A percentile compares a stretch with the other conserved stretches of the same genome.
phyloP scores from a whole-genome alignment of 2,113 vertebrate genomes.

The Oostethus manadensis region DNA sequence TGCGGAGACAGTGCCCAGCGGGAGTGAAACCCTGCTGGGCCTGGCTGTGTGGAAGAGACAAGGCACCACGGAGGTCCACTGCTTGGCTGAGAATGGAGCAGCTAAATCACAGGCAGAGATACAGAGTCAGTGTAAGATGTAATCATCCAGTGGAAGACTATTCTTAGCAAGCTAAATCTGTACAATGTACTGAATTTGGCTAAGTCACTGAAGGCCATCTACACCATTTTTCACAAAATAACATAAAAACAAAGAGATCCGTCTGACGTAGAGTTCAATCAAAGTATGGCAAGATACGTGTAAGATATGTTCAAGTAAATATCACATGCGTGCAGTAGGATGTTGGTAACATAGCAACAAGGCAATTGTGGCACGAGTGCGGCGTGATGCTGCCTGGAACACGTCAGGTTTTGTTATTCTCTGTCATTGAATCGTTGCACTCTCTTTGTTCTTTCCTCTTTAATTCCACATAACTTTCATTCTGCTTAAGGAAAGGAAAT shows the following conservation, averaged over 20 bases:
- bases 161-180: conserved; percentile 19
- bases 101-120: conserved; percentile 71
- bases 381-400: conserved; percentile 10
- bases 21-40: conserved; percentile 53
- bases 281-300: too few species aligned
- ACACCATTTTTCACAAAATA: conserved; percentile 74
- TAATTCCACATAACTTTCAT: conserved; percentile 33
- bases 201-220: conserved; percentile 42
- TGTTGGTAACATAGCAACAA: conserved; percentile 16
- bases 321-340: conserved; percentile 14
- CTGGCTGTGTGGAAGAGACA: conserved; percentile 61
- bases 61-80: conserved; percentile 57
- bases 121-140: conserved; percentile 59
- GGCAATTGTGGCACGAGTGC: conserved; percentile 1
- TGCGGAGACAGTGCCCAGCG: conserved; percentile 62
- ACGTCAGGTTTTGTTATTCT: conserved; percentile 19
- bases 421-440: conserved; percentile 13
- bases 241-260: conserved; percentile 68
- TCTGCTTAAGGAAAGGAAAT: conserved; percentile 58
- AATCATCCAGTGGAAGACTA: conserved; percentile 42
- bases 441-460: background rate
- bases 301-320: conserved; percentile 13
- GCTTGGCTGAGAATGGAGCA: conserved; percentile 55
- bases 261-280: background rate
- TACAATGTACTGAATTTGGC: background rate